Conservation (phyloP, 2,113 vertebrate genomes). For the Anoura caudifer region DNA sequence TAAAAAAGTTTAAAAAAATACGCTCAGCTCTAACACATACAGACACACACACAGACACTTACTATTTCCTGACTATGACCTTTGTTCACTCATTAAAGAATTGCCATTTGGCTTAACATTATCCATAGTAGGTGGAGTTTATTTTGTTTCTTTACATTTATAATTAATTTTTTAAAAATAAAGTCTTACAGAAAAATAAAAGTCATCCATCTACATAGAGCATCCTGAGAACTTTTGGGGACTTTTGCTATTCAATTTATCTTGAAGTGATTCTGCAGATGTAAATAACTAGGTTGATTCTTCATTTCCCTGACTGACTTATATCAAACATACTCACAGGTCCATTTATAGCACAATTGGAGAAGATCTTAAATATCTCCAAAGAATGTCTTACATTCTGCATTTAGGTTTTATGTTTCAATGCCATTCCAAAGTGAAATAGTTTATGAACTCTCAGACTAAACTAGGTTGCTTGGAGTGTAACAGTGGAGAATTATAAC, state of each 20-base stretch:
- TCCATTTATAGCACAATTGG: background rate
- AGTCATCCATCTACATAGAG: background rate
- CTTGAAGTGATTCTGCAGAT: background rate
- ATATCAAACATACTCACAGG: background rate
- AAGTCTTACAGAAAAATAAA: background rate
- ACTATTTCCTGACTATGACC: background rate
- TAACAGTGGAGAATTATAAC: too few relatives aligned
- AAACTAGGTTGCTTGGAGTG: slow-evolving; percentile 10
- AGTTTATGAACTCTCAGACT: slow-evolving; percentile 23
- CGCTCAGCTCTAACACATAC: background rate
- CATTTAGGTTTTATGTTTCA: slow-evolving; percentile 33
- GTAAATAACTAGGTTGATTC: background rate
- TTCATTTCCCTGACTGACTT: background rate
- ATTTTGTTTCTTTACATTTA: background rate
- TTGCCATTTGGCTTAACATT: background rate
- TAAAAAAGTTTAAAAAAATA: background rate
- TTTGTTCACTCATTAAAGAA: background rate
- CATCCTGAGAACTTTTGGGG: background rate
- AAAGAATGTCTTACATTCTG: slow-evolving; percentile 37
- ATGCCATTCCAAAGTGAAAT: slow-evolving; percentile 18
- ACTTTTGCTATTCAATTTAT: background rate
- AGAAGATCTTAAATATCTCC: background rate
- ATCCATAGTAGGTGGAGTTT: background rate
- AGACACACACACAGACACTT: background rate
- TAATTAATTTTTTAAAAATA: background rate